These are phyloP conservation scores for Paratrypauchen microcephalus DNA, from an alignment of 2,797 vertebrate genomes.

Conservation along the genomic window DNA sequence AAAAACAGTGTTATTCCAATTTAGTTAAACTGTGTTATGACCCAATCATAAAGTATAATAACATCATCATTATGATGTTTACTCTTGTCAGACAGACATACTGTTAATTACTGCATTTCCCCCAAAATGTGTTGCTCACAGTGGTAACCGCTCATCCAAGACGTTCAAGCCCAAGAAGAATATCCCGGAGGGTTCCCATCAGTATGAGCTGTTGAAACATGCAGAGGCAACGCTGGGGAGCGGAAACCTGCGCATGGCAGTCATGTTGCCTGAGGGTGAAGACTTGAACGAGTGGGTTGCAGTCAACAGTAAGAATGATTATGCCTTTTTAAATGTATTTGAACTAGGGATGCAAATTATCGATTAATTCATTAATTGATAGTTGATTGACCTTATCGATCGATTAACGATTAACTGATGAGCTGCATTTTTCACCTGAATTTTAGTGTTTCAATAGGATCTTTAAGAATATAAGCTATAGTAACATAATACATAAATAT, in stretches of 20 bases:
- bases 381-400: too few species aligned
- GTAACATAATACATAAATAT: too few species aligned
- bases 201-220: slow-evolving; percentile 97
- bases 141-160: slow-evolving; percentile 92
- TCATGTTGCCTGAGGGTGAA: slow-evolving; percentile 96
- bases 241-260: slow-evolving; percentile 95
- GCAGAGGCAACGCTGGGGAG: slow-evolving; percentile 97
- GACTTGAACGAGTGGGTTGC: slow-evolving; percentile 98
- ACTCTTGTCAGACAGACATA: neutral
- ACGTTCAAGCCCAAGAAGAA: slow-evolving; percentile 99
- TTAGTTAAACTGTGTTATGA: too few species aligned
- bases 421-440: too few species aligned
- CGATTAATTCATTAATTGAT: too few species aligned
- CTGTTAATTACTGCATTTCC: neutral
- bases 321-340: neutral
- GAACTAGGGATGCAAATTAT: too few species aligned
- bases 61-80: too few species aligned
- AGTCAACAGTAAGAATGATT: slow-evolving; percentile 91
- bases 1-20: too few species aligned
- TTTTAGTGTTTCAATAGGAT: too few species aligned
- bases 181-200: slow-evolving; percentile 96
- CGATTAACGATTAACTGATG: too few species aligned
- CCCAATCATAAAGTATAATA: too few species aligned
- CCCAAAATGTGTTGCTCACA: slow-evolving; percentile 60
- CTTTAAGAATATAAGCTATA: too few species aligned